Percentiles rank a stretch among this genome's conserved stretches.
Conservation (phyloP, 2,888 invertebrate genomes). For the Latrodectus elegans region DNA sequence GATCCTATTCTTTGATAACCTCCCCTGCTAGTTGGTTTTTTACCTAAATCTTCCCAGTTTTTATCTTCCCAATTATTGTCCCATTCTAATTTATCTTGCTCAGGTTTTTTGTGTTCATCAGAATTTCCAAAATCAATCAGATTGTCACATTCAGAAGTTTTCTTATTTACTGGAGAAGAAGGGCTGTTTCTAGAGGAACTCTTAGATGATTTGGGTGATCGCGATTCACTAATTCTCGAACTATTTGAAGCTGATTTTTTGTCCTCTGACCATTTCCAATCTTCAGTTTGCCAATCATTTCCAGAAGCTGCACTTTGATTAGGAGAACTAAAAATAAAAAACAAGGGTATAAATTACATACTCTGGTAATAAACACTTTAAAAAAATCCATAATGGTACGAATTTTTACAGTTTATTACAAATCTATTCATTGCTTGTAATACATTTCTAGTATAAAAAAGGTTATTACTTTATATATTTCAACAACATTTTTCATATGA, state of each 20-base stretch:
- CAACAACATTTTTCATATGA: no score
- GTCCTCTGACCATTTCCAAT: conserved; percentile 55
- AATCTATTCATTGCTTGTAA: no score
- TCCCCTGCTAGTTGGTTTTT: conserved; percentile 50
- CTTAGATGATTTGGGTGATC: conserved; percentile 29
- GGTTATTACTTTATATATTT: no score
- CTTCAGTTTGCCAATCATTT: conserved; percentile 56
- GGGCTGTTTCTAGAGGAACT: conserved; percentile 29
- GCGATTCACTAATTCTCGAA: background rate
- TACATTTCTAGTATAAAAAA: no score
- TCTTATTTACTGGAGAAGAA: conserved; percentile 26
- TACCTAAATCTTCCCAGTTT: conserved; percentile 43
- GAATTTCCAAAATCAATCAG: conserved; percentile 59
- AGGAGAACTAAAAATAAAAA: conserved; percentile 24
- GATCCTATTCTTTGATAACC: conserved; percentile 68
- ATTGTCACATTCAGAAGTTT: conserved; percentile 42
- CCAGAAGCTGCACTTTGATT: background rate
- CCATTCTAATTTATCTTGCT: conserved; percentile 23
- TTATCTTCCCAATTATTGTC: conserved; percentile 55
- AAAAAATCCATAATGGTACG: no score
- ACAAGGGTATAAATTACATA: no score
- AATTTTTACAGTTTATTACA: no score
- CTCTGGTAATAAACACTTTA: no score
- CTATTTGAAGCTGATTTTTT: conserved; percentile 14
- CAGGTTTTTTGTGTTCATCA: conserved; percentile 15